Evolutionary conservation across 2,888 invertebrate species (phyloP).

Genomic region (Dolichomitus sp.): DNA sequence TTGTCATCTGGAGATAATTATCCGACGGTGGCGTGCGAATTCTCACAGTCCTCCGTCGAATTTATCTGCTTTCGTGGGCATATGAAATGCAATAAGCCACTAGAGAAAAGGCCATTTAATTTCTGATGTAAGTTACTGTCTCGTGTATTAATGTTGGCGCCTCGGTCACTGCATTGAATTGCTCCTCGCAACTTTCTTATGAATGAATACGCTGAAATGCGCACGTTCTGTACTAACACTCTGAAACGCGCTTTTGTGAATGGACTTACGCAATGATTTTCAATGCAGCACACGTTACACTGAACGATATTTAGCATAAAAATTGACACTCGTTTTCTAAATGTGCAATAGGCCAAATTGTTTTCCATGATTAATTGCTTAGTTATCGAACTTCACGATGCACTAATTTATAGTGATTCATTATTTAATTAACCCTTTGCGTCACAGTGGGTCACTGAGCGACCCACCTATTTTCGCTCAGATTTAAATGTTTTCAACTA

Average conservation of each 20-base stretch:
- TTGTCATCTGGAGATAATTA: slow-evolving; percentile 56
- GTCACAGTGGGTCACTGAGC: no score
- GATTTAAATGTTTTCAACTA: no score
- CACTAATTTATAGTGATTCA: no score
- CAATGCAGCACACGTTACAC: background rate
- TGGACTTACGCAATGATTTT: slow-evolving; percentile 10
- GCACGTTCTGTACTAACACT: background rate
- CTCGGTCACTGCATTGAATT: slow-evolving; percentile 46
- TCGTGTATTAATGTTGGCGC: slow-evolving; percentile 12
- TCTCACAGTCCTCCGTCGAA: slow-evolving; percentile 17
- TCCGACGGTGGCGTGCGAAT: slow-evolving; percentile 41
- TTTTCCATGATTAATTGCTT: no score
- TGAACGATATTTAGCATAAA: background rate
- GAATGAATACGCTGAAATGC: slow-evolving; percentile 30
- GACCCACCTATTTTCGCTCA: no score
- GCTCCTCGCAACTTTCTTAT: slow-evolving; percentile 14
- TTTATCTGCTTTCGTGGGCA: slow-evolving; percentile 31
- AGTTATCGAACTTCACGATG: no score
- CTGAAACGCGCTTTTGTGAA: background rate
- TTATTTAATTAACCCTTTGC: no score
- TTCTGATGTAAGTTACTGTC: slow-evolving; percentile 5
- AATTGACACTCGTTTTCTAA: no score
- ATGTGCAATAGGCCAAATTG: no score
- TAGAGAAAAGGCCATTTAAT: slow-evolving; percentile 27
- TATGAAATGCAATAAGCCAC: slow-evolving; percentile 46